phyloP scores from a whole-genome alignment of 2,797 vertebrate genomes.

The Thalassophryne amazonica region DNA sequence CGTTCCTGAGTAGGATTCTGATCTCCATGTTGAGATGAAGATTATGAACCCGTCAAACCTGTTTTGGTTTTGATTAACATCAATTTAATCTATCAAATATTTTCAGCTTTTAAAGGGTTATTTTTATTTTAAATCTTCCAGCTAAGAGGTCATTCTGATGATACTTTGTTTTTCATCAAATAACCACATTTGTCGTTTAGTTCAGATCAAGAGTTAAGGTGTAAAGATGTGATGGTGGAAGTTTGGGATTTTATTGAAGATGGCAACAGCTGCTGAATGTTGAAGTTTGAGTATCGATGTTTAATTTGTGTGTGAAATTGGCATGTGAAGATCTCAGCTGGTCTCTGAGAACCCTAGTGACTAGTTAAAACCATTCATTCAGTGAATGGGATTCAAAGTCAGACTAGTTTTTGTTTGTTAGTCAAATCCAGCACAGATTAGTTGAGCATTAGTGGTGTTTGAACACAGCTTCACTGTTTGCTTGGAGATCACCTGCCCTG shows the following conservation, averaged over 20 bases:
- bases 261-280: conserved; percentile 5
- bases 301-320: conserved; percentile 27
- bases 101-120: not conserved
- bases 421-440: not conserved
- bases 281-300: conserved; percentile 3
- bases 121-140: too few relatives aligned
- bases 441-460: not conserved
- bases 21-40: not conserved
- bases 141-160: too few relatives aligned
- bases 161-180: too few relatives aligned
- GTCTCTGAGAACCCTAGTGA: conserved; percentile 55
- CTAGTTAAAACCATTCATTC: not conserved
- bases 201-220: too few relatives aligned
- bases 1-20: not conserved
- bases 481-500: too few relatives aligned
- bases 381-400: not conserved
- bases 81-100: not conserved
- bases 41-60: conserved; percentile 2
- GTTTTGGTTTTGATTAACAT: not conserved
- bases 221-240: too few relatives aligned
- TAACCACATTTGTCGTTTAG: too few relatives aligned
- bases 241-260: not conserved
- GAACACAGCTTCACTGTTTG: not conserved
- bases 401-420: conserved; percentile 40
- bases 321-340: conserved; percentile 54